Percentiles rank a stretch among this genome's conserved stretches.
phyloP scores from a whole-genome alignment of 1,140 invertebrate genomes.

The Polypedilum pembai region DNA sequence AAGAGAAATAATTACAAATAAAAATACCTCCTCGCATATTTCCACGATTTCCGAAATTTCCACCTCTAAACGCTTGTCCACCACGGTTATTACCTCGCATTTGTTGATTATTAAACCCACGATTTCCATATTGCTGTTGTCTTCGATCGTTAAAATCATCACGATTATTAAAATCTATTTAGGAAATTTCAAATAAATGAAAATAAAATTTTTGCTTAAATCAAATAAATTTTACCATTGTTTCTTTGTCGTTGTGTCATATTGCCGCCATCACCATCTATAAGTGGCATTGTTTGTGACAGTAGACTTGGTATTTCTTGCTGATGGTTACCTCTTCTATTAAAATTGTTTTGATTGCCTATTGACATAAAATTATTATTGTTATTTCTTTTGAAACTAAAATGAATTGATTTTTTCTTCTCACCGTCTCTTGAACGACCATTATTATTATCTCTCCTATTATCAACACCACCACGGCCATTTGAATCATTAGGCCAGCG shows the following conservation, averaged over 20 bases:
- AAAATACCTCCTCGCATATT: conserved; percentile 33
- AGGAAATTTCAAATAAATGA: conserved; percentile 28
- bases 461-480: conserved; percentile 26
- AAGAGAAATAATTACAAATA: conserved; percentile 33
- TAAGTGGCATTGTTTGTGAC: neutral
- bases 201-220: conserved; percentile 28
- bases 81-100: conserved; percentile 29
- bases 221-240: neutral
- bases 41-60: conserved; percentile 31
- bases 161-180: neutral
- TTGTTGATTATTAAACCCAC: neutral
- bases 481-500: conserved; percentile 30
- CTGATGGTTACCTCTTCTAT: conserved; percentile 24
- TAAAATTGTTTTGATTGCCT: neutral
- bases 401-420: neutral
- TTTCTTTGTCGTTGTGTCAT: conserved; percentile 34
- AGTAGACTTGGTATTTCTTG: conserved; percentile 1
- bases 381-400: conserved; percentile 16
- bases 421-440: conserved; percentile 32
- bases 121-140: neutral
- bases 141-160: conserved; percentile 12
- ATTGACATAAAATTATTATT: conserved; percentile 33
- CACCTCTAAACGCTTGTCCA: neutral
- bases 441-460: conserved; percentile 31
- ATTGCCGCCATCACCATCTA: neutral